Evolutionary conservation across 1,140 invertebrate genomes (phyloP).

Genomic region (Cyclargus thomasi): DNA sequence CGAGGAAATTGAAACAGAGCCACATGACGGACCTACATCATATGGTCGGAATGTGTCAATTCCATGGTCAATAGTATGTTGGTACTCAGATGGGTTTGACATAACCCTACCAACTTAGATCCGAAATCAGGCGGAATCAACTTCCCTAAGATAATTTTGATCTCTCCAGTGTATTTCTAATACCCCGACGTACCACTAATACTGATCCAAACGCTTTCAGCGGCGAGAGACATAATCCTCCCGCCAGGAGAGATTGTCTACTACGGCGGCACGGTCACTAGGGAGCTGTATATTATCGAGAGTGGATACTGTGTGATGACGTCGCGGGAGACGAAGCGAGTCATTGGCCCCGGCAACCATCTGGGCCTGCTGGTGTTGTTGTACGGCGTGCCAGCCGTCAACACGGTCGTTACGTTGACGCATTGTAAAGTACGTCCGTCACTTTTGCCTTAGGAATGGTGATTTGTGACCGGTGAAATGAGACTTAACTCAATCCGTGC

Average conservation of each 20-base stretch:
- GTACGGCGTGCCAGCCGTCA: slow-evolving; percentile 60
- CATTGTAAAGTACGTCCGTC: slow-evolving; percentile 59
- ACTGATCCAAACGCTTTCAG: slow-evolving; percentile 25
- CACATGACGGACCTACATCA: no score
- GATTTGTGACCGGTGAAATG: neutral
- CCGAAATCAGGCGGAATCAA: no score
- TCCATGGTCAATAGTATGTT: no score
- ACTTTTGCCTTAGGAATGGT: neutral
- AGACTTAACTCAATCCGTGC: neutral
- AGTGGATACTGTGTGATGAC: slow-evolving; percentile 65
- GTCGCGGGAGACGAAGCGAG: slow-evolving; percentile 46
- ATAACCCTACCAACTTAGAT: no score
- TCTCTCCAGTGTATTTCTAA: no score
- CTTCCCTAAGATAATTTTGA: no score
- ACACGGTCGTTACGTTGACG: slow-evolving; percentile 60
- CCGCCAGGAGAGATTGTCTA: slow-evolving; percentile 69
- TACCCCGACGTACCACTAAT: no score
- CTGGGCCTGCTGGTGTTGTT: slow-evolving; percentile 57
- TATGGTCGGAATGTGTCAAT: no score
- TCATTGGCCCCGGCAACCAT: slow-evolving; percentile 60
- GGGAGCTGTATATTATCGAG: slow-evolving; percentile 66
- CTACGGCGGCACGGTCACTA: slow-evolving; percentile 58
- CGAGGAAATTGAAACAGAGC: no score
- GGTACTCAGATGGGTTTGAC: no score
- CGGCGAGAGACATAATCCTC: slow-evolving; percentile 59